A percentile compares a stretch with the other conserved stretches of the same genome.
phyloP scores from a whole-genome alignment of 2,888 invertebrate genomes.

The Stenichneumon culpator region DNA sequence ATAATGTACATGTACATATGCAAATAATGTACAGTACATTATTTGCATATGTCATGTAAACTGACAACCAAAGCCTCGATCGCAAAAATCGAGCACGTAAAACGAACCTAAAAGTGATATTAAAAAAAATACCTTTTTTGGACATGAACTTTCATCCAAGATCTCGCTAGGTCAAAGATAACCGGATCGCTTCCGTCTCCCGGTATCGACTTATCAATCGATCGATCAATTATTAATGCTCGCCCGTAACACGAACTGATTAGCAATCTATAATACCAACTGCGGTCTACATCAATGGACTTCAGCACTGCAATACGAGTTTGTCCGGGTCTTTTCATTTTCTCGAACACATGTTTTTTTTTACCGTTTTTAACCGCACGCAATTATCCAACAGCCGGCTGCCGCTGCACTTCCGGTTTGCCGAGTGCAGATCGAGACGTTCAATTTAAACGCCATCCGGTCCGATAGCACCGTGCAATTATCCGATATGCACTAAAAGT shows the following conservation, averaged over 20 bases:
- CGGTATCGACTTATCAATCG: not conserved
- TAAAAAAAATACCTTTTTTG: not conserved
- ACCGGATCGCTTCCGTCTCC: not conserved
- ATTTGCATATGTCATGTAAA: too few species aligned
- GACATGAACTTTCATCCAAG: not conserved
- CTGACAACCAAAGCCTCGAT: too few species aligned
- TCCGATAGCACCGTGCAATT: constrained; percentile 43
- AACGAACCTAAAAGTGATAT: too few species aligned
- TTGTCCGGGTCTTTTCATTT: not conserved
- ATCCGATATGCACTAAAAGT: not conserved
- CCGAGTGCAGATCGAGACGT: not conserved
- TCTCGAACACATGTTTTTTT: not conserved
- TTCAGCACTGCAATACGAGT: not conserved
- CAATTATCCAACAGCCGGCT: constrained; percentile 19
- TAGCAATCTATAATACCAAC: not conserved
- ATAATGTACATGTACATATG: too few species aligned
- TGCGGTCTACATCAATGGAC: not conserved
- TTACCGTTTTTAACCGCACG: constrained; percentile 6
- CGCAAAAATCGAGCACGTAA: too few species aligned
- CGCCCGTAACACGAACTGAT: constrained; percentile 8
- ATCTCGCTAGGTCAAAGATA: not conserved
- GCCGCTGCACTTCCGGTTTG: constrained; percentile 53
- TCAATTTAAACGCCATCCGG: constrained; percentile 20
- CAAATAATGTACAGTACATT: too few species aligned
- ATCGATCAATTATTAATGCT: constrained; percentile 14